Evolutionary conservation across 1,140 invertebrate genomes (phyloP), one percentile per base, ranked within the genome.

Genomic region (Goniozus legneri): DNA sequence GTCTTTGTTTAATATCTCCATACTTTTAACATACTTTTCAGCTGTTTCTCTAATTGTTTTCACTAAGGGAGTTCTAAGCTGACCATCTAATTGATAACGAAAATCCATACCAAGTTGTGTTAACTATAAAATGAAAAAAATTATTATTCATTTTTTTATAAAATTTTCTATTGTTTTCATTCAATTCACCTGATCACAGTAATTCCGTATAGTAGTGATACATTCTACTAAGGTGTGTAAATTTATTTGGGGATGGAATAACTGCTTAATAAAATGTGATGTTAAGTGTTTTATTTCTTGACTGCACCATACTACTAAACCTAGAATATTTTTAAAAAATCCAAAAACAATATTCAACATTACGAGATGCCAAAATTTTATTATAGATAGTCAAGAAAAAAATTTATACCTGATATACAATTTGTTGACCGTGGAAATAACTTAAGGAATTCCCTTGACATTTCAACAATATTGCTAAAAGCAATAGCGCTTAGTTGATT

Each of bases 231-330:
- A 80, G 3, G 85, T 85, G 36, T 87, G 85, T 44, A 96, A 67
- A 3, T 86, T 83, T 42, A 90, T 86, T 76, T 96, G 91, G 12
- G 92, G 90, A 55, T 88, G 89, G 68, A 99, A 95, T 14, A 97
- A 87, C 73, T 97, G 93, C 62, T 83, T 94, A 59, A 83, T 85
- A 69, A 87, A 87, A 83, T 83, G 89, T 73, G 78, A 85, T 68
- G 80, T 92, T 65, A 89, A 87, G 76, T 83, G 81, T 66, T 85
- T 86, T 34, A 98, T 74, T 76, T 98, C 93, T 52, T 85, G 80
- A 57, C 88, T 90, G 50, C 88, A 86, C 95, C 95, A 97, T 1
- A 95, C 88, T 50, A 95, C 83, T 55, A 95, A 86, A 51, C 89
- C 92, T 89, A 65, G 34, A 79, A 67, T n/a, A 54, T 47, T 50